A percentile compares a stretch with the other conserved stretches of the same genome.
phyloP scores from a whole-genome alignment of 1,140 invertebrate genomes.

The Orussus abietinus region DNA sequence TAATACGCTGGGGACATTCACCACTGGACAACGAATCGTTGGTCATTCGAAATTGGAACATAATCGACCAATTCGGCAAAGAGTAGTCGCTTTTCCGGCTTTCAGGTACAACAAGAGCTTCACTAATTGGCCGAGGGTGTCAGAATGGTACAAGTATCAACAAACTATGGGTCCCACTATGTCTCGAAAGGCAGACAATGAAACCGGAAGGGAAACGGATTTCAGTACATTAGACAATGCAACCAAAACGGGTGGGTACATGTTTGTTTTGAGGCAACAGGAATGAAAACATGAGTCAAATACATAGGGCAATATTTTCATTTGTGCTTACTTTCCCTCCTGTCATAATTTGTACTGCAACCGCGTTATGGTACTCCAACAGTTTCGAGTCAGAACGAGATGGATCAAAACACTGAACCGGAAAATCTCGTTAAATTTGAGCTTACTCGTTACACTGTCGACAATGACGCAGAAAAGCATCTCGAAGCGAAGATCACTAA shows the following conservation, averaged over 20 bases:
- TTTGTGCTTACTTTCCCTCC: neutral
- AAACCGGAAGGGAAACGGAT: too few species aligned
- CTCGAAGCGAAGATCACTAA: conserved; percentile 30
- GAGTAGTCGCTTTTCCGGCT: neutral
- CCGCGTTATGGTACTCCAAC: too few species aligned
- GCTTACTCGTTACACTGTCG: conserved; percentile 30
- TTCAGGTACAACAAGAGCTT: neutral
- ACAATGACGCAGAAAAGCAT: conserved; percentile 32
- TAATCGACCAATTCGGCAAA: conserved; percentile 7
- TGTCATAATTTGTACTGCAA: too few species aligned
- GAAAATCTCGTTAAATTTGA: conserved; percentile 5
- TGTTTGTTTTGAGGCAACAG: too few species aligned
- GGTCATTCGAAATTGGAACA: conserved; percentile 18
- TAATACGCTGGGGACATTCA: conserved; percentile 18
- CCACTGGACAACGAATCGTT: conserved; percentile 5
- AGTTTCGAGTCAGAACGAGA: too few species aligned
- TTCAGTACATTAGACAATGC: too few species aligned
- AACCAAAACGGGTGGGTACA: too few species aligned
- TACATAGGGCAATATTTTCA: conserved; percentile 10
- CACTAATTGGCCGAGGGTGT: neutral
- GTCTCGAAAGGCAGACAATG: too few species aligned
- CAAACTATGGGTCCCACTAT: too few species aligned
- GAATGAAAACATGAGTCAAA: conserved; percentile 12
- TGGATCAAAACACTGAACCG: conserved; percentile 4
- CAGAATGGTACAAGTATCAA: neutral